These are phyloP conservation scores for Drosophila paranaensis DNA, from an alignment of 2,888 invertebrate species.

Conservation along the genomic window DNA sequence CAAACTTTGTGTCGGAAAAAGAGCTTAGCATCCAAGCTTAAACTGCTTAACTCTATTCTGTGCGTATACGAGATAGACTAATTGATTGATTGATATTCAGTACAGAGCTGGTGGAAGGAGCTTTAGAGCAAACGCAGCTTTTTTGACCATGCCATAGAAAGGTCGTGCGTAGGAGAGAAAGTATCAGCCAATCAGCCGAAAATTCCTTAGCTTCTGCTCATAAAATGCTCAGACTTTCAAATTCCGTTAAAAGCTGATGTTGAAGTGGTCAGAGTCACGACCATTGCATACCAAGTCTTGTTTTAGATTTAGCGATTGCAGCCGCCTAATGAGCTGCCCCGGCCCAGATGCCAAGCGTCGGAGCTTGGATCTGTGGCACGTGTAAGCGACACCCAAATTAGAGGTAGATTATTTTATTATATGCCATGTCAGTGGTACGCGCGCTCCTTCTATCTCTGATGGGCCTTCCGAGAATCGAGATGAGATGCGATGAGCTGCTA, in stretches of 20 bases:
- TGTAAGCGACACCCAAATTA: conserved; percentile 83
- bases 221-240: conserved; percentile 39
- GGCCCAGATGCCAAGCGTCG: conserved; percentile 16
- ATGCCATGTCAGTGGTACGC: conserved; percentile 39
- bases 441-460: conserved; percentile 47
- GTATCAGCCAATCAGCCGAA: conserved; percentile 15
- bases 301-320: conserved; percentile 56
- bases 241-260: conserved; percentile 36
- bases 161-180: conserved; percentile 23
- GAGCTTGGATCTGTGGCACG: conserved; percentile 59
- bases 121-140: not conserved
- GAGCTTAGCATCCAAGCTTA: not conserved
- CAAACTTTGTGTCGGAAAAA: not conserved
- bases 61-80: too few relatives aligned
- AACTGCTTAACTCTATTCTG: not conserved
- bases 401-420: conserved; percentile 82
- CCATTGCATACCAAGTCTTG: conserved; percentile 45
- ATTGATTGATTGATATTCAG: not conserved
- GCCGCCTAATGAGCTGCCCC: conserved; percentile 44
- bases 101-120: not conserved
- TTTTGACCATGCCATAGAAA: not conserved
- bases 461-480: conserved; percentile 58
- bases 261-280: not conserved
- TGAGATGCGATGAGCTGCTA: conserved; percentile 20
- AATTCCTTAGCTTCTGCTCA: conserved; percentile 26